phyloP scores from a whole-genome alignment of 2,797 vertebrate species.

The Pseudochaenichthys georgianus region DNA sequence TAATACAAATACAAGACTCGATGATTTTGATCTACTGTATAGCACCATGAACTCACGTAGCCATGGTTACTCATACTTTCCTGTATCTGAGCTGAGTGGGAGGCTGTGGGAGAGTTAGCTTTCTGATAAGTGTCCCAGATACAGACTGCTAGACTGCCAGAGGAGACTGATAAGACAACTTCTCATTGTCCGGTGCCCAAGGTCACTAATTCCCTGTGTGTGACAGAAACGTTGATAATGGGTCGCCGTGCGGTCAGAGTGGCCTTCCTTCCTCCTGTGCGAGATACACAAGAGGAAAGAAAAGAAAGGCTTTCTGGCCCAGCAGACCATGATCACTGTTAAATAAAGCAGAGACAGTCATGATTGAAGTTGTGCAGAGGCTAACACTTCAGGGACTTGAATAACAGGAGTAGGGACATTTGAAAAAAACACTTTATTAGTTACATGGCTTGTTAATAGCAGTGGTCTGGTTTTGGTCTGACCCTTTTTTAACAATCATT shows the following conservation, averaged over 20 bases:
- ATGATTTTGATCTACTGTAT: constrained; percentile 13
- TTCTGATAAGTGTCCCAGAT: constrained; percentile 70
- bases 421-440: no score
- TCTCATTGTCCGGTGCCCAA: constrained; percentile 78
- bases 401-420: not conserved
- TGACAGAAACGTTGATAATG: constrained; percentile 75
- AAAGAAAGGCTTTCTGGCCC: constrained; percentile 3
- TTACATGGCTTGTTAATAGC: no score
- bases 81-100: constrained; percentile 20
- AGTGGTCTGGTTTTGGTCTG: not conserved
- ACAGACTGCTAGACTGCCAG: constrained; percentile 35
- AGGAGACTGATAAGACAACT: constrained; percentile 79
- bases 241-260: constrained; percentile 58
- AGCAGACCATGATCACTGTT: not conserved
- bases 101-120: constrained; percentile 66
- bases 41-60: not conserved
- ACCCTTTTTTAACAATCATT: not conserved
- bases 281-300: constrained; percentile 29
- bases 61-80: constrained; percentile 13
- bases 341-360: constrained; percentile 10
- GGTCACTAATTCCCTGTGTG: constrained; percentile 79
- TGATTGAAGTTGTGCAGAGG: not conserved
- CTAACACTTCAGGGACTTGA: not conserved
- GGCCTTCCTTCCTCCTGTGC: constrained; percentile 53
- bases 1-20: not conserved